Evolutionary conservation across 2,888 invertebrate species (phyloP).

Genomic region (Falcaria lacertinaria): DNA sequence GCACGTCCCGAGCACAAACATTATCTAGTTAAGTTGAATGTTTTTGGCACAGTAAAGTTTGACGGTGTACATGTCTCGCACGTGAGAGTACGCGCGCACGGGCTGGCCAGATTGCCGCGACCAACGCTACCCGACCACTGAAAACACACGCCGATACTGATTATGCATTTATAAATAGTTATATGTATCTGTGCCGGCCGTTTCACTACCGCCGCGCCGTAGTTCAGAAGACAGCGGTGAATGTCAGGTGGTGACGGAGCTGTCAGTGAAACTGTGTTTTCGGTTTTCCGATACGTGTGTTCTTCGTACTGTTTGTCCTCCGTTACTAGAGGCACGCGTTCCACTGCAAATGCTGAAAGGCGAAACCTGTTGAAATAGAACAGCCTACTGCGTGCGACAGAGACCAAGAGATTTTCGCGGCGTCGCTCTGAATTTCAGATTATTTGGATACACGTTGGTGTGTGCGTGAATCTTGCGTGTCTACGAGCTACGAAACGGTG

Average conservation of each 20-base stretch:
- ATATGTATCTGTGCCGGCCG: conserved; percentile 51
- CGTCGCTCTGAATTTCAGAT: conserved; percentile 58
- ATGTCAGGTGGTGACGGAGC: conserved; percentile 68
- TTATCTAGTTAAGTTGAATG: conserved; percentile 49
- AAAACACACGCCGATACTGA: conserved; percentile 51
- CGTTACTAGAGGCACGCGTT: conserved; percentile 75
- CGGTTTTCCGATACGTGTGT: conserved; percentile 68
- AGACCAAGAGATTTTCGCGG: conserved; percentile 36
- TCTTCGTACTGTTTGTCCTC: conserved; percentile 71
- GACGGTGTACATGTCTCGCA: conserved; percentile 53
- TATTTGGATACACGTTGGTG: conserved; percentile 61
- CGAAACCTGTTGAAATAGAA: conserved; percentile 79
- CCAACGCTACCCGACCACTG: conserved; percentile 48
- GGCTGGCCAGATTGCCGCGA: conserved; percentile 45
- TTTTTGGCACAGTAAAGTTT: conserved; percentile 64
- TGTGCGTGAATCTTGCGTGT: conserved; percentile 73
- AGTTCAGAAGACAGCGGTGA: conserved; percentile 53
- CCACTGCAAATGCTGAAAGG: conserved; percentile 73
- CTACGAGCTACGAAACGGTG: conserved; percentile 60
- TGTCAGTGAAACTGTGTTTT: conserved; percentile 75
- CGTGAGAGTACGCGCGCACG: conserved; percentile 38
- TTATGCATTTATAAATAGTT: conserved; percentile 70
- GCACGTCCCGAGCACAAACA: conserved; percentile 33
- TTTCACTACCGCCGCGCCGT: conserved; percentile 45
- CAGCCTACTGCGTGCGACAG: conserved; percentile 56